A percentile compares a stretch with the other conserved stretches of the same genome.
phyloP scores from a whole-genome alignment of 2,113 vertebrate genomes.

The Hymenochirus boettgeri region DNA sequence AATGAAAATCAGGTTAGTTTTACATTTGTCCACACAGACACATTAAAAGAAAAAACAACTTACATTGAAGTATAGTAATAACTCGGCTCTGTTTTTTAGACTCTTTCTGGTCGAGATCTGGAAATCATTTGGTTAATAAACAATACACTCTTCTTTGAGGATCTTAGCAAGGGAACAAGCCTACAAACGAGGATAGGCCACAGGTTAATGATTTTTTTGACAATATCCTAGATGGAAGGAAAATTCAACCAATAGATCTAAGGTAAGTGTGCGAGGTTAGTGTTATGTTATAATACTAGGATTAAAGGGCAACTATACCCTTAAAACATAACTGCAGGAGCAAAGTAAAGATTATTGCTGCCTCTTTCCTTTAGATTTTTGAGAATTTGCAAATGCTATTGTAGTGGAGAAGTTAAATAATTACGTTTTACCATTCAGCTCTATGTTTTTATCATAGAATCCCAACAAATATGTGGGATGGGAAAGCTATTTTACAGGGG shows the following conservation, averaged over 20 bases:
- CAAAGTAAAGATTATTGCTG: too few relatives aligned
- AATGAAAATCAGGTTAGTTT: conserved; percentile 70
- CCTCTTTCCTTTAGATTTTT: too few relatives aligned
- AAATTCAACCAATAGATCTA: neutral
- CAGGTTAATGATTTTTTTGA: conserved; percentile 65
- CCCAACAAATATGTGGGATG: conserved; percentile 72
- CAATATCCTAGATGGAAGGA: conserved; percentile 38
- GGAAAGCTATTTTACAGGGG: conserved; percentile 70
- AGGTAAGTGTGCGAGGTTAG: neutral
- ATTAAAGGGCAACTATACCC: too few relatives aligned
- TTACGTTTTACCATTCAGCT: too few relatives aligned
- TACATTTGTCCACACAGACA: too few relatives aligned
- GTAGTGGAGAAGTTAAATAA: too few relatives aligned
- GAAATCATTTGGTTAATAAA: conserved; percentile 78
- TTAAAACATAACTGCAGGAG: too few relatives aligned
- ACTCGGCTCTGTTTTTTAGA: conserved; percentile 63
- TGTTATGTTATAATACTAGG: too few relatives aligned
- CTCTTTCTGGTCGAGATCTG: conserved; percentile 75
- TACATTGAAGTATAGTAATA: too few relatives aligned
- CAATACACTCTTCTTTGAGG: conserved; percentile 60
- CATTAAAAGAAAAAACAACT: too few relatives aligned
- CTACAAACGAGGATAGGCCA: conserved; percentile 71
- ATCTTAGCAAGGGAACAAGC: conserved; percentile 73
- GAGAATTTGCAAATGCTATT: too few relatives aligned
- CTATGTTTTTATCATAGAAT: conserved; percentile 42